phyloP scores from a whole-genome alignment of 2,113 vertebrate genomes.

The Dicerorhinus sumatrensis region DNA sequence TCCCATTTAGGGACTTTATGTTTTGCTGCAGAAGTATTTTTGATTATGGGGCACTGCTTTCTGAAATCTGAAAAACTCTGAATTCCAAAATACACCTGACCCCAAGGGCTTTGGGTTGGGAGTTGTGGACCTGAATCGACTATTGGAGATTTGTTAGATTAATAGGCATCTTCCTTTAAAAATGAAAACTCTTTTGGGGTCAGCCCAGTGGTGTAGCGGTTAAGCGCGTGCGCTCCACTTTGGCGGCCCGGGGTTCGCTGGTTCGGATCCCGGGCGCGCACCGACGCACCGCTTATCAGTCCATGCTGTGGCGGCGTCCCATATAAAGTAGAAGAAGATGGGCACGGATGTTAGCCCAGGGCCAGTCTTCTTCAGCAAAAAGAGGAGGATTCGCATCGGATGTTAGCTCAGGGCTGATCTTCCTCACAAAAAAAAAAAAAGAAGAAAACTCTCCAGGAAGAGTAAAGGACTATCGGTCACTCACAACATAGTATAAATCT shows the following conservation, averaged over 20 bases:
- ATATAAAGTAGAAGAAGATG: too few species aligned
- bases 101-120: not conserved
- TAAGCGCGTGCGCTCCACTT: too few species aligned
- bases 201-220: too few species aligned
- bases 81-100: not conserved
- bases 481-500: not conserved
- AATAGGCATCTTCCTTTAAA: not conserved
- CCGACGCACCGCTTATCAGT: too few species aligned
- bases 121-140: not conserved
- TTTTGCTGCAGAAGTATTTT: not conserved
- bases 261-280: too few species aligned
- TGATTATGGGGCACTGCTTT: not conserved
- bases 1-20: not conserved
- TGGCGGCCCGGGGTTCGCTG: too few species aligned
- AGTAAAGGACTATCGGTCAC: not conserved
- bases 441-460: not conserved
- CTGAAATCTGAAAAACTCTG: not conserved
- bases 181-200: not conserved
- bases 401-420: too few species aligned
- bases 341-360: too few species aligned
- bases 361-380: too few species aligned
- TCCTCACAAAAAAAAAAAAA: too few species aligned
- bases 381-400: too few species aligned
- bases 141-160: not conserved
- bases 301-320: too few species aligned